Conservation (phyloP, 2,888 invertebrate species). For the Cerceris ruficornis region DNA sequence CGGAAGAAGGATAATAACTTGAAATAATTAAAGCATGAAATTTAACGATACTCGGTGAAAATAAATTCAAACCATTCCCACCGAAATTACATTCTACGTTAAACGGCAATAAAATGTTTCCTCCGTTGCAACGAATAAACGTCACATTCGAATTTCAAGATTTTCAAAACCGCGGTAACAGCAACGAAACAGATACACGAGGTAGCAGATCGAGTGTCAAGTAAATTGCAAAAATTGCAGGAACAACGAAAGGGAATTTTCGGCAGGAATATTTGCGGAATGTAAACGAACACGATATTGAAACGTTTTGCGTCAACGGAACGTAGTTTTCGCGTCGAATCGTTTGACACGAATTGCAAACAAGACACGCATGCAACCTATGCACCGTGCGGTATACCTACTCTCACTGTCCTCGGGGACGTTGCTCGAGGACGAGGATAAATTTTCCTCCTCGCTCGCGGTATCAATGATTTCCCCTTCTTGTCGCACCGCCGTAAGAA, state of each 20-base stretch:
- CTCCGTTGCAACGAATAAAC: no score
- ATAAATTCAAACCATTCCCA: no score
- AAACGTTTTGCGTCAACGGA: not conserved
- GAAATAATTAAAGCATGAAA: no score
- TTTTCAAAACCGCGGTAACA: no score
- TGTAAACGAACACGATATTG: not conserved
- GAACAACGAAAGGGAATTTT: not conserved
- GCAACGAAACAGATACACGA: no score
- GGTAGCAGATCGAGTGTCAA: no score
- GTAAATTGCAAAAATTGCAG: no score
- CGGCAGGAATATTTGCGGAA: not conserved
- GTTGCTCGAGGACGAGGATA: constrained; percentile 62
- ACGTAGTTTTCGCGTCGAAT: constrained; percentile 20
- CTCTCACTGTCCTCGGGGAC: constrained; percentile 61
- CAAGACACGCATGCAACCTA: constrained; percentile 26
- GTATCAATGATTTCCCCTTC: constrained; percentile 45
- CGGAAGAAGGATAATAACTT: no score
- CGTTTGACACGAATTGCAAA: constrained; percentile 32
- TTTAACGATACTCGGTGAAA: no score
- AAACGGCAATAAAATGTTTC: no score
- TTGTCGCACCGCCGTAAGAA: constrained; percentile 8
- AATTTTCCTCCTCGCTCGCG: constrained; percentile 54
- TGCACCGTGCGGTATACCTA: constrained; percentile 21
- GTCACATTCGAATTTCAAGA: no score
- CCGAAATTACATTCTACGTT: no score